Evolutionary conservation across 2,113 vertebrate genomes (phyloP), one percentile per base, ranked within the genome.

Genomic region (Podilymbus podiceps): DNA sequence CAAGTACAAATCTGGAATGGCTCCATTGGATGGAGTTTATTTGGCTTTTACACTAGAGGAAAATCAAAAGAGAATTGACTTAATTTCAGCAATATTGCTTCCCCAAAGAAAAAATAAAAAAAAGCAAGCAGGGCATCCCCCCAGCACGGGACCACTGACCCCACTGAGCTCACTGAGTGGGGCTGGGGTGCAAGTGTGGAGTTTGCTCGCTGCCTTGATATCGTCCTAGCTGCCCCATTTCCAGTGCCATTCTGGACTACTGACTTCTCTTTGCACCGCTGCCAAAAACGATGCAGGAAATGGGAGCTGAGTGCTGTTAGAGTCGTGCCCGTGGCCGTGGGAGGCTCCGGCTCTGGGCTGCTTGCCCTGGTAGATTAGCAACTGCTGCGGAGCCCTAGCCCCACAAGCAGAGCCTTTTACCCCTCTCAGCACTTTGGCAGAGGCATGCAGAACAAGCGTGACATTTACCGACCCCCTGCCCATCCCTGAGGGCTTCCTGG

Each of bases 321-420:
- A 56, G 84, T 24, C 0, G 0, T 74, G 69, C 35, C 27, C 0
- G 1, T 31, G 60, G 66, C 66, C 23, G 21, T 4, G 63, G 67
- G 85, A 93, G 18, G 53, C 58, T 69, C 67, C 7, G 6, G 78
- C 58, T 89, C 52, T 71, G 62, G 73, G 0, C 0, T 27, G 74
- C 64, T 88, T 69, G 17, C 23, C 55, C 58, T 0, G 0, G 69
- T 12, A 62, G 19, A 23, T 5, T 16, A 56, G 69, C 1, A 2
- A 69, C 47, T 63, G 68, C 77, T 67, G 9, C 0, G 0, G 69
- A 0, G 4, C 27, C 31, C 60, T 27, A 44, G 15, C 38, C 52
- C 55, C 68, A 18, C 50, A 27, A n/a, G 46, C 46, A 88, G 53
- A 86, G 73, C 73, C 73, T 38, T 59, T 38, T 35, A 38, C n/a